phyloP scores from a whole-genome alignment of 1,140 invertebrate species.

The Listronotus bonariensis region DNA sequence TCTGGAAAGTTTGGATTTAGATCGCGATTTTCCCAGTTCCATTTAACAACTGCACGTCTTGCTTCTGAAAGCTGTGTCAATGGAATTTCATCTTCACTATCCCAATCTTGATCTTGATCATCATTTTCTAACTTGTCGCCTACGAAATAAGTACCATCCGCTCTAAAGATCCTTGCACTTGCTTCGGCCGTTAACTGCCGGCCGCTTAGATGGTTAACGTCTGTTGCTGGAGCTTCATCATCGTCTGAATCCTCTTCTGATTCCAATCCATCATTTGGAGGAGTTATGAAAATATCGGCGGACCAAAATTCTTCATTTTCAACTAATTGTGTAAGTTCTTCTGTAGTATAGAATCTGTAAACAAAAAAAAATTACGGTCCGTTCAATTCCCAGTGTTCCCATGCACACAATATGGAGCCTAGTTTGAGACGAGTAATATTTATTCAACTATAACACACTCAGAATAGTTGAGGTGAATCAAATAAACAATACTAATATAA shows the following conservation, averaged over 20 bases:
- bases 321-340: conserved; percentile 22
- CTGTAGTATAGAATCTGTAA: conserved; percentile 27
- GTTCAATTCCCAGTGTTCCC: conserved; percentile 21
- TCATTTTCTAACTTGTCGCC: conserved; percentile 29
- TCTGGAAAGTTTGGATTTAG: conserved; percentile 34
- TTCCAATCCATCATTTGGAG: conserved; percentile 22
- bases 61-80: no score
- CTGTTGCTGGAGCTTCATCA: conserved; percentile 17
- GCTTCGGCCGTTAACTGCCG: conserved; percentile 18
- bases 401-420: no score
- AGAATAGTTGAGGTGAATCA: no score
- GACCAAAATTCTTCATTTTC: conserved; percentile 34
- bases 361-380: conserved; percentile 20
- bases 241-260: conserved; percentile 31
- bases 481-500: no score
- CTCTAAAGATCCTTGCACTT: background rate
- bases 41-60: no score
- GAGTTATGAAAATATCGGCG: conserved; percentile 30
- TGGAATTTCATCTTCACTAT: no score
- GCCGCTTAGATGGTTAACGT: conserved; percentile 35
- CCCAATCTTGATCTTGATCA: conserved; percentile 35
- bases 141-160: conserved; percentile 7
- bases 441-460: no score
- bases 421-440: no score
- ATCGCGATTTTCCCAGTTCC: no score